Base-by-base conservation (phyloP, 1,140 invertebrate species). In the Euschistus heros region DNA sequence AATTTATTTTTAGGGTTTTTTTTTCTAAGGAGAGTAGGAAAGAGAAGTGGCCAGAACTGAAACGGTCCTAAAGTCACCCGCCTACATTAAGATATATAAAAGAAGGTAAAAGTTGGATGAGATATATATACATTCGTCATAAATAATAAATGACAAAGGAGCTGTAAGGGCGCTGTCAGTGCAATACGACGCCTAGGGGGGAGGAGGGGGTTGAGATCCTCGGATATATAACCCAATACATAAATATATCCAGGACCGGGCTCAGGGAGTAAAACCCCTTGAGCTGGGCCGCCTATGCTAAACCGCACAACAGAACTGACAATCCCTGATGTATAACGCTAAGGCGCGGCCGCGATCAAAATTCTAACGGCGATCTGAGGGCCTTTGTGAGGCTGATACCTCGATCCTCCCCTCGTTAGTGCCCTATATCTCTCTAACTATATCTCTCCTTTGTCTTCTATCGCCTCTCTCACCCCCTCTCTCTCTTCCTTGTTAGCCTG, bases 151-250 rank as follows among this genome's bases (percentile, higher is more conserved):
- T 50, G 47, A 37, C 33, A 37, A 37, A 37, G 33, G 33, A 37
- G 33, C 33, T 37, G 33, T 37, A 37, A 37, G 33, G 33, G 33
- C 33, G 54, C 54, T 57, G 54, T 57, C 54, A 57, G 18, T 57
- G 24, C 20, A 57, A 14, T 57, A 26, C 2, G 24, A 37, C 33
- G 33, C 33, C 5, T 37, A 27, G 22, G n/a, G 22, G 47, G 54
- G 54, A 8, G 13, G 4, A 17, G 54, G 54, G 6, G 54, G 20
- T 37, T 37, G 33, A 37, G 33, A 37, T 37, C 33, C 33, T 37
- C 33, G 54, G 54, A 57, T 57, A 57, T 57, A 57, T 57, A 57
- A 24, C 54, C 54, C 54, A 57, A 57, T 57, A 57, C 54, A 57
- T 57, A 57, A 57, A 57, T 57, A 57, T 57, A 57, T 57, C 54